Conservation (phyloP, 2,113 vertebrate genomes). For the Chauna torquata region DNA sequence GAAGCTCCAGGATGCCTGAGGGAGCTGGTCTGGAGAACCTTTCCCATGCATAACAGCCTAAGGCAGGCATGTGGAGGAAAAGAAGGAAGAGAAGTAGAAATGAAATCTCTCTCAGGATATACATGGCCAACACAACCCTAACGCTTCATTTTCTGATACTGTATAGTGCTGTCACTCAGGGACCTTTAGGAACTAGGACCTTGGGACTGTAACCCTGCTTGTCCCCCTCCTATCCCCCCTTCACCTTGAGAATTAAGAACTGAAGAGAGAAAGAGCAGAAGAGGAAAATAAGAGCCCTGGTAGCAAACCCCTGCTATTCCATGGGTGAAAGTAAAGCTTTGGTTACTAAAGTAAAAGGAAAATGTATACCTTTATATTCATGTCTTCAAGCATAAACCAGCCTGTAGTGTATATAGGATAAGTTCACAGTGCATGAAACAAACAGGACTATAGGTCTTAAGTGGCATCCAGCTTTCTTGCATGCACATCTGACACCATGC, state of each 20-base stretch:
- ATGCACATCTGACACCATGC: conserved; percentile 32
- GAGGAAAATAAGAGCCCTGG: background rate
- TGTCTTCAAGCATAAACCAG: conserved; percentile 34
- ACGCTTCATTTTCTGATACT: conserved; percentile 60
- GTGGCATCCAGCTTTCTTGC: conserved; percentile 50
- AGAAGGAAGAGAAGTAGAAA: conserved; percentile 11
- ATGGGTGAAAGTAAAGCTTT: conserved; percentile 12
- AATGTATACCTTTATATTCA: conserved; percentile 25
- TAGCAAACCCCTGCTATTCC: conserved; percentile 31
- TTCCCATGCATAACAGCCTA: background rate
- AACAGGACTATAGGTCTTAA: conserved; percentile 51
- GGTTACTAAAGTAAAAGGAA: background rate
- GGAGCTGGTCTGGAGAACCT: background rate
- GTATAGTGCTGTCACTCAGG: conserved; percentile 70
- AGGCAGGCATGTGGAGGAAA: background rate
- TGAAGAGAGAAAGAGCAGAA: background rate
- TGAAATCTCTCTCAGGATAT: conserved; percentile 69
- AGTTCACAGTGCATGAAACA: conserved; percentile 61
- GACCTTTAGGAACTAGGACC: conserved; percentile 66
- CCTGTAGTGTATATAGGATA: conserved; percentile 51
- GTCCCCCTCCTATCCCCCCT: background rate
- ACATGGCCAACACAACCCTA: conserved; percentile 20
- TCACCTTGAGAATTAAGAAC: background rate
- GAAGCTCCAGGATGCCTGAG: background rate
- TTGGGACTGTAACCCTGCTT: conserved; percentile 55